Conservation (phyloP, 37 sponge, comb jelly and placozoan genomes). For the Chondrilla cf. caribensis region DNA sequence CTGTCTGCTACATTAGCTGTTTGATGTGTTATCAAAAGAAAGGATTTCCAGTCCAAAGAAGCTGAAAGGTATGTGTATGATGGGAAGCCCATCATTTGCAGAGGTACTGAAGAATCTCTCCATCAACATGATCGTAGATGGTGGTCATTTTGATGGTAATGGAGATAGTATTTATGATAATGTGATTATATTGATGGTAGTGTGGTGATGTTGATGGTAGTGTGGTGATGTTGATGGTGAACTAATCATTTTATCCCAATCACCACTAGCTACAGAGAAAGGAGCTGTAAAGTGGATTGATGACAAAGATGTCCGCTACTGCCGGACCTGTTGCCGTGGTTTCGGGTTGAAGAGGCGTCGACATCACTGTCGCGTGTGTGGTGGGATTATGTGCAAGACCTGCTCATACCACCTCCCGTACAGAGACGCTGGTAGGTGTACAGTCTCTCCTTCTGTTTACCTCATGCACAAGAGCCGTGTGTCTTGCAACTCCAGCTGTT, state of each 20-base stretch:
- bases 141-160: too few relatives aligned
- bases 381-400: conserved; percentile 77
- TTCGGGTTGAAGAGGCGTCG: conserved; percentile 50
- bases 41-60: conserved; percentile 31
- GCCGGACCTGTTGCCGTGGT: conserved; percentile 38
- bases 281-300: conserved; percentile 67
- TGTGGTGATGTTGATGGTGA: too few relatives aligned
- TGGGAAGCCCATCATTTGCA: too few relatives aligned
- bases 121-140: too few relatives aligned
- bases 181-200: too few relatives aligned
- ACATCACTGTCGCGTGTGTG: conserved; percentile 86
- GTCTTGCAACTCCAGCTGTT: too few relatives aligned
- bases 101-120: too few relatives aligned
- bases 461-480: too few relatives aligned
- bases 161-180: too few relatives aligned
- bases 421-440: conserved; percentile 50
- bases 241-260: too few relatives aligned
- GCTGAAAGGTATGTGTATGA: conserved; percentile 33
- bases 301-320: conserved; percentile 55
- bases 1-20: conserved; percentile 34
- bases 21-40: conserved; percentile 24
- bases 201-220: too few relatives aligned
- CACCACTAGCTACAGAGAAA: conserved; percentile 54
- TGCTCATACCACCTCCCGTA: conserved; percentile 71
- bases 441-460: too few relatives aligned